Percentiles rank a stretch among this genome's conserved stretches.
phyloP scores from a whole-genome alignment of 2,888 invertebrate species.

The Cephonodes hylas region DNA sequence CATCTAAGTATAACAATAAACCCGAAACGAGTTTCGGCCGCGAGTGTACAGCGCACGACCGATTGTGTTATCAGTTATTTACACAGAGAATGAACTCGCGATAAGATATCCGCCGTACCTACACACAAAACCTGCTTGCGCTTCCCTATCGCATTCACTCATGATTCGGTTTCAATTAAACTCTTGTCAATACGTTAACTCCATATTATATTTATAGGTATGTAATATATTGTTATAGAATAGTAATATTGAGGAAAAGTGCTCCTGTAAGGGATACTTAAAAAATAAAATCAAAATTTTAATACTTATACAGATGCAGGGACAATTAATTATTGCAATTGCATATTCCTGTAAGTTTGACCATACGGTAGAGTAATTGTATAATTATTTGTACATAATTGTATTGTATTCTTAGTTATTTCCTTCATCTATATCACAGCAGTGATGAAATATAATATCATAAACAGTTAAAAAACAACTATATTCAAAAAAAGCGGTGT shows the following conservation, averaged over 20 bases:
- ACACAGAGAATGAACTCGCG: constrained; percentile 63
- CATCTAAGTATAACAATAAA: not conserved
- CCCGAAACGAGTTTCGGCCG: constrained; percentile 23
- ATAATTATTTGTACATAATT: too few species aligned
- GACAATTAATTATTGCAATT: too few species aligned
- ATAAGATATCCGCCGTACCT: constrained; percentile 58
- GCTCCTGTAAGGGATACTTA: too few species aligned
- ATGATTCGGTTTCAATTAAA: not conserved
- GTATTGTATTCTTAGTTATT: too few species aligned
- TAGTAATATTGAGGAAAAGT: too few species aligned
- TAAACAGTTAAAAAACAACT: constrained; percentile 2
- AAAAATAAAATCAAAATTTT: too few species aligned
- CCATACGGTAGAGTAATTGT: too few species aligned
- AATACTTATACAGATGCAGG: too few species aligned
- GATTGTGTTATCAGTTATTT: constrained; percentile 65
- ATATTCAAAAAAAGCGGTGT: not conserved
- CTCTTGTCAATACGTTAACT: not conserved
- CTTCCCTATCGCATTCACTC: not conserved
- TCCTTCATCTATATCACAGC: too few species aligned
- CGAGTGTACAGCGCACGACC: constrained; percentile 33
- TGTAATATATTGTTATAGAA: too few species aligned
- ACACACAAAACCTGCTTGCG: constrained; percentile 21
- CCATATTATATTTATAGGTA: too few species aligned
- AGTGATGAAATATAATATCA: not conserved
- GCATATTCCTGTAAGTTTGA: too few species aligned